Conservation (phyloP, 2,888 invertebrate species). For the Hartigia nigra region DNA sequence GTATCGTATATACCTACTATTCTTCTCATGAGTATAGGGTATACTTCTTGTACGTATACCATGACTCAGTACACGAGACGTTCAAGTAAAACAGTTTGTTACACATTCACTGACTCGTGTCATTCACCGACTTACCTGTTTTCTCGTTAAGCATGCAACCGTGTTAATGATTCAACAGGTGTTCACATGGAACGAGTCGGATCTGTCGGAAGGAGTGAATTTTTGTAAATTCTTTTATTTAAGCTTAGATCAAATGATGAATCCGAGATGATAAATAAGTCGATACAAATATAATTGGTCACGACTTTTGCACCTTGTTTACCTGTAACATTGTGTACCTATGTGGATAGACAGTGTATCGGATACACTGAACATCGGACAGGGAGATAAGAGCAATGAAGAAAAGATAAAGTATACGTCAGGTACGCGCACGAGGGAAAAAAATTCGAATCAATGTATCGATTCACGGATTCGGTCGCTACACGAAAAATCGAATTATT, state of each 20-base stretch:
- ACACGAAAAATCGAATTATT: background rate
- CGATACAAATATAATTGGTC: background rate
- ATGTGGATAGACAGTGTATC: background rate
- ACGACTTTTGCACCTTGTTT: background rate
- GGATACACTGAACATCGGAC: background rate
- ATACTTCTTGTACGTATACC: background rate
- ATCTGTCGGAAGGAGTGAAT: background rate
- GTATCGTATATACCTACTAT: background rate
- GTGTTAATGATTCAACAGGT: constrained; percentile 47
- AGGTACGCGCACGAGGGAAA: background rate
- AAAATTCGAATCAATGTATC: background rate
- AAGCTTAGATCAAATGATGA: background rate
- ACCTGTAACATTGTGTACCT: background rate
- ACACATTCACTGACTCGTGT: constrained; percentile 16
- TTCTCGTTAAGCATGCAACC: constrained; percentile 42
- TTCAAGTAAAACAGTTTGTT: background rate
- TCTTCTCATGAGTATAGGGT: background rate
- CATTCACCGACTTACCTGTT: constrained; percentile 37
- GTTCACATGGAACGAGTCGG: constrained; percentile 25
- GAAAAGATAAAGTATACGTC: background rate
- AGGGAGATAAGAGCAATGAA: background rate
- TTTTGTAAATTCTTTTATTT: background rate
- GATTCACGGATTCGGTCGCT: background rate
- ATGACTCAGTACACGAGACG: background rate
- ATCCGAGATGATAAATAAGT: background rate